phyloP scores from a whole-genome alignment of 1,140 invertebrate species.

The Hyles euphorbiae region DNA sequence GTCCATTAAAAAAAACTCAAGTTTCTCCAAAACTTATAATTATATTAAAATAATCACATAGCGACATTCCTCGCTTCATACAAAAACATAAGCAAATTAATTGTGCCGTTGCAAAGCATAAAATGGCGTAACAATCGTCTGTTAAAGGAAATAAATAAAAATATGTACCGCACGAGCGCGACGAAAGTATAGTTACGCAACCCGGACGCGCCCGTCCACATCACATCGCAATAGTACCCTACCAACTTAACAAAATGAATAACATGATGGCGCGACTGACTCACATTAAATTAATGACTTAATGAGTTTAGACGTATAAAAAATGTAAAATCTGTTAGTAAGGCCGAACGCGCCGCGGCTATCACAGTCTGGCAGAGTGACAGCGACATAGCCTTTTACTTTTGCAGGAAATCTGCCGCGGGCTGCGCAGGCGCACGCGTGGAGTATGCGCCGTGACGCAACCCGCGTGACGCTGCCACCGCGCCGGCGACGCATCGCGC shows the following conservation, averaged over 20 bases:
- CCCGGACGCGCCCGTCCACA: constrained; percentile 27
- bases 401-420: constrained; percentile 2
- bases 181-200: constrained; percentile 27
- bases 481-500: not conserved
- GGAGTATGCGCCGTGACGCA: constrained; percentile 6
- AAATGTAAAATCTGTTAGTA: constrained; percentile 37
- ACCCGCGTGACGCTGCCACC: not conserved
- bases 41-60: constrained; percentile 9
- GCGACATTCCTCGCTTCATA: not conserved
- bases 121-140: constrained; percentile 15
- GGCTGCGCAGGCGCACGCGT: not conserved
- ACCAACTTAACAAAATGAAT: constrained; percentile 36
- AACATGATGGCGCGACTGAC: constrained; percentile 69
- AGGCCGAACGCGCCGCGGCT: constrained; percentile 29
- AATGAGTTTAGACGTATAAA: constrained; percentile 35
- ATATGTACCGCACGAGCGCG: not conserved
- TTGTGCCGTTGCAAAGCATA: constrained; percentile 18
- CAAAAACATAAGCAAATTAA: constrained; percentile 13
- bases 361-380: not conserved
- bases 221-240: constrained; percentile 47
- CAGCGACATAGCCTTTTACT: constrained; percentile 16
- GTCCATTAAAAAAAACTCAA: constrained; percentile 37
- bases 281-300: constrained; percentile 51
- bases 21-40: constrained; percentile 58
- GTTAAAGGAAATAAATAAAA: constrained; percentile 9